Evolutionary conservation across 2,888 invertebrate genomes (phyloP), one percentile per base, ranked within the genome.

Genomic region (Hipparchia semele): DNA sequence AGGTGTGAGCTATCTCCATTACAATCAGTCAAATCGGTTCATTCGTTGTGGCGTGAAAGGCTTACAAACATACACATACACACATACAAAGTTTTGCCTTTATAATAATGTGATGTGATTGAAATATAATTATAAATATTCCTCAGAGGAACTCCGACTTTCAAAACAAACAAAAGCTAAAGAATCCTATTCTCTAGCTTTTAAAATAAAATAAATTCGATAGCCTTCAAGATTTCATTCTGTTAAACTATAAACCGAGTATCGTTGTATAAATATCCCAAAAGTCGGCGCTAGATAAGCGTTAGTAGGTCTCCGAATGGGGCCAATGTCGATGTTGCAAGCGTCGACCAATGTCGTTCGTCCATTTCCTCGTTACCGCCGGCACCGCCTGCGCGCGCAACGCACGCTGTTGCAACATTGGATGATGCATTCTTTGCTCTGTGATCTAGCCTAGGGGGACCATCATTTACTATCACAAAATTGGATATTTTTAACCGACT

Each of bases 321-420:
- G 92, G 93, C 90, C 92, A 92, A 91, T 92, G 93, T 90, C 91
- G 88, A 80, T 91, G 92, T 91, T 91, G 92, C 90, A 92, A 91
- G 81, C 83, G 84, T 79, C 81, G 85, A 83, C 88, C 90, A 87
- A 90, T 90, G 89, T 86, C 87, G 81, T 73, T 84, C 79, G 83
- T 84, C 80, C 83, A 87, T 89, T 92, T 92, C 91, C 91, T 91
- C 84, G 79, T 83, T 82, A 77, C 75, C 73, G 71, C 74, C 61
- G 23, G 60, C 68, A 23, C 23, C 23, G 23, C 23, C 23, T 23
- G 53, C 71, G 45, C 59, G 73, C 73, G 72, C 75, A 71, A 72
- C 72, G 59, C 10, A 23, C 12, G 49, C 70, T 46, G 49, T 74
- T 74, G 72, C 74, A 70, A 74, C 75, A 75, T 64, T 68, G 71